Base-by-base conservation (phyloP, 2,888 invertebrate species). In the Rotaria magnacalcarata region DNA sequence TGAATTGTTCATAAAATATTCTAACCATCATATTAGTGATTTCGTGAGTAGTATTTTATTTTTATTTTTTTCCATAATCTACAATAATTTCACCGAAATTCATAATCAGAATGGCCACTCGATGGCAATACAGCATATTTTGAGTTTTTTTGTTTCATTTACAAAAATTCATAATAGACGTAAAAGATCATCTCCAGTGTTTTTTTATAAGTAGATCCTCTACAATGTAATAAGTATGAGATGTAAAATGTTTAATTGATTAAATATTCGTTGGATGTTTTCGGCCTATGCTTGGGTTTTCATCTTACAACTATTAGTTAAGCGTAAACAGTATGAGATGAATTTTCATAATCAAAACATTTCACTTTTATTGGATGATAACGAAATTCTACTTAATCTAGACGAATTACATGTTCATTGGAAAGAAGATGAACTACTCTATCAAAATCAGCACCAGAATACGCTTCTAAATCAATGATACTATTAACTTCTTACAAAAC, bases 111-210 rank as follows among this genome's bases (percentile, higher is more conserved):
- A 80, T 80, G 47, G 47, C 47, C 80, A 47, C 0, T 21, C 3
- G 80, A n/a, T 47, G 80, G 80, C 10, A 80, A n/a, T 14, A 47
- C 80, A 80, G 80, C 19, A 80, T 80, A n/a, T n/a, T 80, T 47
- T 21, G 47, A 47, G 6, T 47, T 47, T 47, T 80, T 80, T n/a
- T n/a, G 34, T 34, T 34, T 34, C 47, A n/a, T 80, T 80, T 5
- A 80, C 11, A 47, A 1, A 47, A 47, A 80, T 47, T 47, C 80
- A 80, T n/a, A 80, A 24, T 47, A 47, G 80, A 80, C 11, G 14
- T 10, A 1, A 24, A 5, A 34, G 34, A 80, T 80, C 47, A n/a
- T 21, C 8, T 5, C 80, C 80, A 47, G 47, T n/a, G n/a, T 47
- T 43, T n/a, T 47, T 47, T 21, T n/a, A n/a, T n/a, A n/a, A n/a